Base-by-base conservation (phyloP, 2,113 vertebrate species). In the Henicopernis longicauda region DNA sequence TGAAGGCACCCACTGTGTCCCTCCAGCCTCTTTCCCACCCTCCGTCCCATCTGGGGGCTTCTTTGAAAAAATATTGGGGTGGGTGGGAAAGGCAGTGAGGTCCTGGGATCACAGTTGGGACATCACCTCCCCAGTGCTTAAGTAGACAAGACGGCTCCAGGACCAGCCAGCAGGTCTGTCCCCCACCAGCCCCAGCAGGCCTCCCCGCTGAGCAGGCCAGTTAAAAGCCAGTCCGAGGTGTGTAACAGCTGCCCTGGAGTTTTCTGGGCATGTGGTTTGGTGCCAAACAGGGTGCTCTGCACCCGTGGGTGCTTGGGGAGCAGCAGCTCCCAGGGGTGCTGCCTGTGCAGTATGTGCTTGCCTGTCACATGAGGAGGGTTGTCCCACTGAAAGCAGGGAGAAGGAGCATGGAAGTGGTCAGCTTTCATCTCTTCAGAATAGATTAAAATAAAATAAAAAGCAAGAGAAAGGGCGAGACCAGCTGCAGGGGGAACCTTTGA, bases 41-140 rank as follows among this genome's bases (percentile, higher is more conserved):
- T 81, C 23, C 8, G 7, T 17, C 55, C 17, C 6, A 1, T 18
- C 32, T 61, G 13, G 10, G 22, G 21, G 19, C 2, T 72, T 12
- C n/a, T 57, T 52, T 13, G 7, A 10, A 47, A 85, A 80, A 16
- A 11, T 5, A 3, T 7, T 54, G 11, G 55, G 1, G 40, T 61
- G 47, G 59, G 13, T 78, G 42, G n/a, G 31, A 77, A 81, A 49
- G 21, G 42, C 1, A 0, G 9, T 9, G n/a, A 73, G 57, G 36
- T 31, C 36, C 42, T 89, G 72, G 42, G 45, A 36, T 78, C 3
- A 0, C 55, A 67, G 36, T 36, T 3, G 12, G 86, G 70, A 66
- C 4, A 3, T 57, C 36, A 19, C 23, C 27, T 66, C 11, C 31
- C 1, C 0, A 0, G n/a, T 27, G 42, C 13, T 50, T 38, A 44